Conservation (phyloP, 92 coral and sea anemone species). For the Plumapathes pennacea region DNA sequence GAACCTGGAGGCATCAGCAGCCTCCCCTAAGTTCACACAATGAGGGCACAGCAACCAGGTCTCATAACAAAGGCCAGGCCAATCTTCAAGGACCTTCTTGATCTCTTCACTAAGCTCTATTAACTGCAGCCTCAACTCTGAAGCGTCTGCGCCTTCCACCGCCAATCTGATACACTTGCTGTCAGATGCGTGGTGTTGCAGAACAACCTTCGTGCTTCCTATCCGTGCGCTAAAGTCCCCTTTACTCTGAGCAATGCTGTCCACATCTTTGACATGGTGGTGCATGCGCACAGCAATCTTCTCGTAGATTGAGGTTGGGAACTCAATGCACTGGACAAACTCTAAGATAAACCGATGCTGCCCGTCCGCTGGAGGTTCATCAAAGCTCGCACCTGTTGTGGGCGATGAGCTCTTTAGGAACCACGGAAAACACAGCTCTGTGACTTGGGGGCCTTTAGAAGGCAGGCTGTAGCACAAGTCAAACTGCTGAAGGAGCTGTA, state of each 20-base stretch:
- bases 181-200: constrained; percentile 13
- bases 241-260: constrained; percentile 40
- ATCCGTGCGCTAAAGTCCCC: constrained; percentile 30
- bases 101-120: constrained; percentile 9
- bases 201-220: constrained; percentile 11
- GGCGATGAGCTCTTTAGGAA: constrained; percentile 23
- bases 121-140: constrained; percentile 35
- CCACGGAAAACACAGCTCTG: constrained; percentile 50
- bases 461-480: constrained; percentile 22
- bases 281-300: constrained; percentile 34
- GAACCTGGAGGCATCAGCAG: constrained; percentile 28
- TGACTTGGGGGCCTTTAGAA: not conserved
- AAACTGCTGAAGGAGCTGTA: constrained; percentile 49
- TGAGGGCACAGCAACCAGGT: constrained; percentile 60
- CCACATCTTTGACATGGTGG: constrained; percentile 14
- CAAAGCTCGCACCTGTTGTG: not conserved
- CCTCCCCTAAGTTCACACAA: constrained; percentile 21
- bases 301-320: constrained; percentile 36
- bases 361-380: not conserved
- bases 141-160: constrained; percentile 17
- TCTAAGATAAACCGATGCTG: constrained; percentile 31
- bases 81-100: constrained; percentile 10
- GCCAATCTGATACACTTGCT: constrained; percentile 9
- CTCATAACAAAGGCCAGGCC: constrained; percentile 46
- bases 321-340: constrained; percentile 32